A percentile compares a stretch with the other conserved stretches of the same genome.
Conservation (phyloP, 1,140 invertebrate genomes). For the Drosophila erecta region DNA sequence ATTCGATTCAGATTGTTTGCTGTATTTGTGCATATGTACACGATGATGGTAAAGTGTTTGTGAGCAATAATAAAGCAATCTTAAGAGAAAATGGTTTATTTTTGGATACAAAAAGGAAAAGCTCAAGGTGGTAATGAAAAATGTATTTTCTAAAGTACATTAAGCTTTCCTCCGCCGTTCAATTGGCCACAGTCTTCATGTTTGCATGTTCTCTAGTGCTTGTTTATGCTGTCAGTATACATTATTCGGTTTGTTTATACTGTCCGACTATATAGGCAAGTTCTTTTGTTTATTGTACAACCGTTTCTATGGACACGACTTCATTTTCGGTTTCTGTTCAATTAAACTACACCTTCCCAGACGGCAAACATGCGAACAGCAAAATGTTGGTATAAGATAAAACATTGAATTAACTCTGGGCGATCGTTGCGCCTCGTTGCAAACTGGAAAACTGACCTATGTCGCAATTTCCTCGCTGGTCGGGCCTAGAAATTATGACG, state of each 20-base stretch:
- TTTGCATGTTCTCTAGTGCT: slow-evolving; percentile 27
- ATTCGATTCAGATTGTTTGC: slow-evolving; percentile 42
- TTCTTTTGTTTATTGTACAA: slow-evolving; percentile 46
- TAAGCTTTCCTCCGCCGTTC: slow-evolving; percentile 50
- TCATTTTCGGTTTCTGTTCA: slow-evolving; percentile 31
- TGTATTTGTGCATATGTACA: slow-evolving; percentile 39
- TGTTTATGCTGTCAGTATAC: slow-evolving; percentile 49
- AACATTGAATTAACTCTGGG: slow-evolving; percentile 21
- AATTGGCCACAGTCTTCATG: slow-evolving; percentile 16
- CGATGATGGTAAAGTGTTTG: slow-evolving; percentile 15
- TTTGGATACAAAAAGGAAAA: slow-evolving; percentile 64
- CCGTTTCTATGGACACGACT: slow-evolving; percentile 46
- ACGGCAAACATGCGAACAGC: slow-evolving; percentile 37
- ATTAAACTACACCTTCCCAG: slow-evolving; percentile 44
- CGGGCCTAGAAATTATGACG: neutral
- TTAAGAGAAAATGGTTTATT: slow-evolving; percentile 77
- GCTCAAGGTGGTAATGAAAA: slow-evolving; percentile 76
- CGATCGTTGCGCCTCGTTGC: slow-evolving; percentile 24
- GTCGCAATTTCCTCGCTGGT: slow-evolving; percentile 6
- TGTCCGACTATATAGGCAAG: slow-evolving; percentile 1
- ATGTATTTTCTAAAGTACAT: slow-evolving; percentile 55
- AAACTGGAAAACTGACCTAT: slow-evolving; percentile 32
- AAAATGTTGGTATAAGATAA: slow-evolving; percentile 47
- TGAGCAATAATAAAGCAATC: slow-evolving; percentile 45
- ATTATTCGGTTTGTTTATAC: slow-evolving; percentile 43